Percentiles rank a stretch among this genome's conserved stretches.
Evolutionary conservation across 2,797 vertebrate genomes (phyloP).

Genomic region (Gouania willdenowi): DNA sequence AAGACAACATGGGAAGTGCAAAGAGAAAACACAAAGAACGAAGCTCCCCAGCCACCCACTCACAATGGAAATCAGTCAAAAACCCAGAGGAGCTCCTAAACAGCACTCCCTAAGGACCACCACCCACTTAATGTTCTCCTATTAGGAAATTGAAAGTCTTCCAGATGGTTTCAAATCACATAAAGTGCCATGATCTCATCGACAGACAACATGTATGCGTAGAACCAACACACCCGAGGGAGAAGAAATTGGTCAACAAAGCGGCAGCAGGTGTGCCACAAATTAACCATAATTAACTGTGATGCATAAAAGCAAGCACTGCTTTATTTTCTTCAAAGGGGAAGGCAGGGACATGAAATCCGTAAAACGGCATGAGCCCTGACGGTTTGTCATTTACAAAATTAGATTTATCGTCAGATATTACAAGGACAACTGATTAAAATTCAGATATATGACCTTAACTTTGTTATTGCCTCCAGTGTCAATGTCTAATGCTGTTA

Average conservation of each 20-base stretch:
- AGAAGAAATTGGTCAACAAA: constrained; percentile 18
- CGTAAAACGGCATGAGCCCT: constrained; percentile 8
- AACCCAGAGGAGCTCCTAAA: constrained; percentile 52
- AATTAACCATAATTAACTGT: constrained; percentile 47
- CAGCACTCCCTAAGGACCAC: constrained; percentile 41
- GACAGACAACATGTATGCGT: constrained; percentile 43
- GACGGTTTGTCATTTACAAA: constrained; percentile 23
- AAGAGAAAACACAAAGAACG: constrained; percentile 19
- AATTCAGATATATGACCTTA: constrained; percentile 37
- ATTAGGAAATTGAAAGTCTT: constrained; percentile 71
- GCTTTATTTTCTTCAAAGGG: constrained; percentile 18
- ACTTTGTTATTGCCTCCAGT: constrained; percentile 45
- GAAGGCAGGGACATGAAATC: constrained; percentile 21
- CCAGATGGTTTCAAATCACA: constrained; percentile 69
- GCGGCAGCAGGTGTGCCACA: constrained; percentile 42
- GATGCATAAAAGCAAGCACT: constrained; percentile 18
- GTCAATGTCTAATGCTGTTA: constrained; percentile 36
- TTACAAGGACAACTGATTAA: constrained; percentile 37
- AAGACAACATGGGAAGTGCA: constrained; percentile 23
- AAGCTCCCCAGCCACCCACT: constrained; percentile 11
- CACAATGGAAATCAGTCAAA: constrained; percentile 32
- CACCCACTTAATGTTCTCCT: constrained; percentile 52
- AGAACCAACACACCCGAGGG: constrained; percentile 12
- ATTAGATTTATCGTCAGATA: constrained; percentile 48
- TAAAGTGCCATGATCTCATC: constrained; percentile 64